Conservation (phyloP, 2,797 vertebrate species). For the Enteromius fasciolatus region DNA sequence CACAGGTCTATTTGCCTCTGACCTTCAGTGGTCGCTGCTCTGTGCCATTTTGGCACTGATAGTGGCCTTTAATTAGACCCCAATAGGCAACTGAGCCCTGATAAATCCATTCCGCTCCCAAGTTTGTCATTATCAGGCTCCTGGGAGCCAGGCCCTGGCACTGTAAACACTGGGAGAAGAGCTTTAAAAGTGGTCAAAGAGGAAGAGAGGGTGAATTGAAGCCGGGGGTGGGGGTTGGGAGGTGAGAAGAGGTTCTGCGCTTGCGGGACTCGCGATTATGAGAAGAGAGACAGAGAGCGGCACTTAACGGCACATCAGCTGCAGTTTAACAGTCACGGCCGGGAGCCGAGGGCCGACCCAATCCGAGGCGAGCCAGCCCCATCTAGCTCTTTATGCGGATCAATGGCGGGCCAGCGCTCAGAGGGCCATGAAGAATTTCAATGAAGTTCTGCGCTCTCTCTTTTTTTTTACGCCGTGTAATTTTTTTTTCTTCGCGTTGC, state of each 20-base stretch:
- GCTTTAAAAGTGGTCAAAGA: conserved; percentile 26
- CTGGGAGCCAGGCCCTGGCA: conserved; percentile 62
- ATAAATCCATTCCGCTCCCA: conserved; percentile 71
- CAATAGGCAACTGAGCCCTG: conserved; percentile 67
- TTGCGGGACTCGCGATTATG: conserved; percentile 28
- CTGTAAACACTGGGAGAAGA: conserved; percentile 70
- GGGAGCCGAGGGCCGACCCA: conserved; percentile 34
- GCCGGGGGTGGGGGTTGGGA: conserved; percentile 6
- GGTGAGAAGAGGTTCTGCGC: conserved; percentile 26
- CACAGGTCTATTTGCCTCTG: conserved; percentile 62
- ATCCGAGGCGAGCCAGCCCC: conserved; percentile 24
- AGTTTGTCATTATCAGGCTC: conserved; percentile 71
- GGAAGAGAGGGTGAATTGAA: conserved; percentile 11
- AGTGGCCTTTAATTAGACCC: conserved; percentile 77
- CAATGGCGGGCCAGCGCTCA: conserved; percentile 30
- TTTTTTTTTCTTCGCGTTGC: neutral
- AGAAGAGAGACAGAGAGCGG: conserved; percentile 44
- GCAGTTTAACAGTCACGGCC: conserved; percentile 49
- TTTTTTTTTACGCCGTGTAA: conserved; percentile 29
- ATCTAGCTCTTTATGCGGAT: conserved; percentile 43
- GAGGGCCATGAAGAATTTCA: conserved; percentile 50
- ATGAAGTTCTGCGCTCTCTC: conserved; percentile 38
- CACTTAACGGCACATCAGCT: conserved; percentile 49
- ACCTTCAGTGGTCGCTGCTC: conserved; percentile 68
- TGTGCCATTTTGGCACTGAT: conserved; percentile 61